phyloP scores from a whole-genome alignment of 1,140 invertebrate species.

The Tetragnatha versicolor region DNA sequence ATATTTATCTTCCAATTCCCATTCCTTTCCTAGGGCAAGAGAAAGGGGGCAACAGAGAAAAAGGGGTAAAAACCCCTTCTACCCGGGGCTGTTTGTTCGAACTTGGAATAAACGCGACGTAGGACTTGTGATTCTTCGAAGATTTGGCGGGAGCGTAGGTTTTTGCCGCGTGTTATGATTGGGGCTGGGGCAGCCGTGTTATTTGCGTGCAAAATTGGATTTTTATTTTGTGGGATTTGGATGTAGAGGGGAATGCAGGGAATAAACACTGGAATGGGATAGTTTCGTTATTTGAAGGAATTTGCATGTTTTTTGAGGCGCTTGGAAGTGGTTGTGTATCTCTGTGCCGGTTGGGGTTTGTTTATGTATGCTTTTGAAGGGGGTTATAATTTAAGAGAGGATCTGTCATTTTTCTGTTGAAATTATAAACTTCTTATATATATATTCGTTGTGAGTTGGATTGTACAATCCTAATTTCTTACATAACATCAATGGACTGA shows the following conservation, averaged over 20 bases:
- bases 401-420: too few relatives aligned
- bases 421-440: too few relatives aligned
- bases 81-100: conserved; percentile 33
- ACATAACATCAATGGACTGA: too few relatives aligned
- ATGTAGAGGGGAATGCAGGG: background rate
- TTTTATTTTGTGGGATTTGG: background rate
- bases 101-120: conserved; percentile 29
- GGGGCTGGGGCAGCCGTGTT: too few relatives aligned
- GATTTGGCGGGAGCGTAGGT: conserved; percentile 1
- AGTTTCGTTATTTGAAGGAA: background rate
- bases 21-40: conserved; percentile 9
- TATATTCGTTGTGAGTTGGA: too few relatives aligned
- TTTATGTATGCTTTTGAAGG: too few relatives aligned
- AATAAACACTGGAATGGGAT: background rate
- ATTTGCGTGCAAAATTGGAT: too few relatives aligned
- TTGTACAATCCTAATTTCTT: too few relatives aligned
- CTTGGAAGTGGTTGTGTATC: background rate
- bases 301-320: background rate
- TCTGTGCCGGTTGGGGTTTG: too few relatives aligned
- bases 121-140: too few relatives aligned
- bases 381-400: too few relatives aligned
- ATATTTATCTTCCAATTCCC: conserved; percentile 41
- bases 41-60: background rate
- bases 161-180: background rate
- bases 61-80: conserved; percentile 20